Evolutionary conservation across 2,113 vertebrate species (phyloP), one percentile per base, ranked within the genome.

Genomic region (Cettia cetti): DNA sequence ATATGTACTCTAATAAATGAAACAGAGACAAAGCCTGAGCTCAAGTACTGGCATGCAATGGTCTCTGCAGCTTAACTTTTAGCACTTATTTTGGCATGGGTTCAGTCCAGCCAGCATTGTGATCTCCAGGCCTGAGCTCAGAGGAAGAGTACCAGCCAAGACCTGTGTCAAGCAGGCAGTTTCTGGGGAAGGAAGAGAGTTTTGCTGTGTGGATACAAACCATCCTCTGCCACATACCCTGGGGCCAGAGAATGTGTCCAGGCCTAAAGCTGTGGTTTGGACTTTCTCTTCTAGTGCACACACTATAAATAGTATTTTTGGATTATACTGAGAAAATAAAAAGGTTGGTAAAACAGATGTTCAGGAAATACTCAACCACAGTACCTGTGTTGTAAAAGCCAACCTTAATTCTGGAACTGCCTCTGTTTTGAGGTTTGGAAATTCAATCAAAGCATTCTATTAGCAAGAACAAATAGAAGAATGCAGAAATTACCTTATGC

Each of bases 401-500:
- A 94, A 49, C 57, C 42, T 87, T 69, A 75, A 85, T 86, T 79
- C 61, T 94, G 61, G 49, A 76, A 91, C 91, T 95, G 92, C 59
- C 78, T 94, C 61, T 39, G 26, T 86, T 92, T 69, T 9, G 49
- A 87, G 66, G 70, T 91, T 82, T 94, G 89, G 69, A 95, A 94
- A 85, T 82, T 33, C 50, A 79, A 91, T 92, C 65, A 91, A 87
- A 96, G 81, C 70, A 57, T 85, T 92, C 40, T 81, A 22, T 60
- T 92, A 47, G 47, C 23, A 50, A 44, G 44, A 72, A 70, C 18
- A 72, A 79, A 63, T 50, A 20, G 2, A 7, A 81, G 22, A 94
- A 84, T 53, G 26, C 57, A 94, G 65, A 85, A 78, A 75, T 57
- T 1, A 64, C 30, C 39, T 86, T 56, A 84, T 27, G 13, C 19